Conservation (phyloP, 2,888 invertebrate species). For the Andrena chrysosceles region DNA sequence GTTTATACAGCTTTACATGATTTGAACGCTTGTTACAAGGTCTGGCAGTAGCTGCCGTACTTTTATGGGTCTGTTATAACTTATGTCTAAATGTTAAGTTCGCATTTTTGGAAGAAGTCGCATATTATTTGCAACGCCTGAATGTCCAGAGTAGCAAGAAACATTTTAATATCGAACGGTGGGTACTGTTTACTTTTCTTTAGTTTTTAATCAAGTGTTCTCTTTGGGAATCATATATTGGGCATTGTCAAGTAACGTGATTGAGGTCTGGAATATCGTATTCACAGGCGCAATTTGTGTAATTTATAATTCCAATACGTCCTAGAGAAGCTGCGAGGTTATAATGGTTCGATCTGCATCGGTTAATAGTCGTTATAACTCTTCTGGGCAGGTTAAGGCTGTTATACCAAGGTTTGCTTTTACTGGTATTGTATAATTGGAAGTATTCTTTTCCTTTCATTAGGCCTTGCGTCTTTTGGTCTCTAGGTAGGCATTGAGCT, state of each 20-base stretch:
- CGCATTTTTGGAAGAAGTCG: no score
- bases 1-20: no score
- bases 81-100: no score
- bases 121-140: no score
- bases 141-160: no score
- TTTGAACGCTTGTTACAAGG: no score
- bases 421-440: background rate
- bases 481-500: background rate
- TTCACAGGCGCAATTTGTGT: background rate
- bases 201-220: background rate
- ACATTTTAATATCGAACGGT: no score
- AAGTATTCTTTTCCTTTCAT: background rate
- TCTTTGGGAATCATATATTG: constrained; percentile 1
- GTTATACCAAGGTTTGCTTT: background rate
- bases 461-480: background rate
- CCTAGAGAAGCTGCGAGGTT: background rate
- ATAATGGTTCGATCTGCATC: background rate
- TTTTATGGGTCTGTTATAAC: no score
- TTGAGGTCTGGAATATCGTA: background rate
- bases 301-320: background rate
- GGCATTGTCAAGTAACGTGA: background rate
- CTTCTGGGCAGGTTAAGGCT: background rate
- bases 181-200: no score
- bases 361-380: background rate
- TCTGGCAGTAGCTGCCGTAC: no score